A percentile compares a stretch with the other conserved stretches of the same genome.
Evolutionary conservation across 2,888 invertebrate genomes (phyloP).

Genomic region (Patella depressa): DNA sequence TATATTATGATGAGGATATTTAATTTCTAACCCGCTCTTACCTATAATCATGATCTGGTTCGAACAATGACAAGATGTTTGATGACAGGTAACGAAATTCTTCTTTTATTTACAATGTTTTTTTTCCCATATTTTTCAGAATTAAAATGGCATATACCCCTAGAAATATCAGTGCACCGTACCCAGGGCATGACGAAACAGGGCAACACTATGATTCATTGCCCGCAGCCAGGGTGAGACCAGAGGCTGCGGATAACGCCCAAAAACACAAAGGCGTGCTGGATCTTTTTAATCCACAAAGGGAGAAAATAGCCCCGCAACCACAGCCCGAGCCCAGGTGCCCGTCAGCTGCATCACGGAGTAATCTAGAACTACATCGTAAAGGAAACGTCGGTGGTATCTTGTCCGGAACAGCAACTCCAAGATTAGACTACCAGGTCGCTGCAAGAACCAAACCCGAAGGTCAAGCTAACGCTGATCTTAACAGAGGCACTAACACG

Average conservation of each 20-base stretch:
- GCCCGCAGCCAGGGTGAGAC: conserved; percentile 52
- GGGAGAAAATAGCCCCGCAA: conserved; percentile 39
- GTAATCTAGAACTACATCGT: conserved; percentile 53
- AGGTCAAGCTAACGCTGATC: conserved; percentile 53
- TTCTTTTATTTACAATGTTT: too few relatives aligned
- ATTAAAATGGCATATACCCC: background rate
- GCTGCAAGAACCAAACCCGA: conserved; percentile 54
- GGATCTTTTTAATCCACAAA: conserved; percentile 46
- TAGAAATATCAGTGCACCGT: conserved; percentile 36
- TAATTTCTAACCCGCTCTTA: too few relatives aligned
- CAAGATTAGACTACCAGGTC: conserved; percentile 45
- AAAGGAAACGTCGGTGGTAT: conserved; percentile 54
- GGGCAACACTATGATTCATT: conserved; percentile 46
- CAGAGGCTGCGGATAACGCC: conserved; percentile 62
- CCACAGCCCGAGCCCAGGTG: conserved; percentile 51
- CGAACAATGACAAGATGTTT: too few relatives aligned
- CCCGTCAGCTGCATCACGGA: conserved; percentile 43
- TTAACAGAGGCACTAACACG: conserved; percentile 47
- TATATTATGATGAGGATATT: too few relatives aligned
- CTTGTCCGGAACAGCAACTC: conserved; percentile 50
- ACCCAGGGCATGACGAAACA: conserved; percentile 56
- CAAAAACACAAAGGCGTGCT: conserved; percentile 53
- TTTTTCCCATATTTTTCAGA: too few relatives aligned
- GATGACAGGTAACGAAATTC: too few relatives aligned
- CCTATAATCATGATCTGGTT: too few relatives aligned